Percentiles rank a stretch among this genome's conserved stretches.
Evolutionary conservation across 2,113 vertebrate genomes (phyloP).

Genomic region (Colinus virginianus): DNA sequence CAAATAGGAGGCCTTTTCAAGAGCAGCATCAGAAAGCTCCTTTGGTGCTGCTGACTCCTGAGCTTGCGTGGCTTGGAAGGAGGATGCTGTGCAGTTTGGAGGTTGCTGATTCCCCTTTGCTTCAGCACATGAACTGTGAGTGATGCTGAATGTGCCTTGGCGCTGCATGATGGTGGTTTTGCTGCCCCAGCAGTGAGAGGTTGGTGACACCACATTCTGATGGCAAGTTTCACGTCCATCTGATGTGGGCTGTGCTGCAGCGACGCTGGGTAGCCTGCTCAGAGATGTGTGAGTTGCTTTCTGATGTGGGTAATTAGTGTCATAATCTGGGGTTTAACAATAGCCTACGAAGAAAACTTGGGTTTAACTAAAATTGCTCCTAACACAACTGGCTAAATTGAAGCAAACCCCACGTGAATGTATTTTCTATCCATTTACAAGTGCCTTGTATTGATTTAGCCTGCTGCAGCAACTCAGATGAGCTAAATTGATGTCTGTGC

Average conservation of each 20-base stretch:
- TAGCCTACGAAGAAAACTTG: background rate
- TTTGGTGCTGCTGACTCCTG: background rate
- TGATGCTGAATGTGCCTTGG: background rate
- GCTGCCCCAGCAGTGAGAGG: background rate
- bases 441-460: conserved; percentile 55
- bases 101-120: background rate
- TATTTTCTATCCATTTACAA: conserved; percentile 50
- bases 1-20: background rate
- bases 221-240: accelerated
- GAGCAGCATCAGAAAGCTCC: background rate
- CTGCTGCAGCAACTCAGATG: conserved; percentile 40
- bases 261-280: background rate
- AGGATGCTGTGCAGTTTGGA: background rate
- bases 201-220: background rate
- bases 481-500: conserved; percentile 42
- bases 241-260: background rate
- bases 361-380: conserved; percentile 32
- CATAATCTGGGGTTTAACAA: background rate
- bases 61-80: accelerated
- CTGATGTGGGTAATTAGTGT: background rate
- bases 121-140: background rate
- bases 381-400: conserved; percentile 17
- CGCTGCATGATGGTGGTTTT: accelerated
- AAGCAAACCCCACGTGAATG: conserved; percentile 9
- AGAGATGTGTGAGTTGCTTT: background rate